Conservation (phyloP, 2,888 invertebrate genomes). For the Drosophila nigricruria region DNA sequence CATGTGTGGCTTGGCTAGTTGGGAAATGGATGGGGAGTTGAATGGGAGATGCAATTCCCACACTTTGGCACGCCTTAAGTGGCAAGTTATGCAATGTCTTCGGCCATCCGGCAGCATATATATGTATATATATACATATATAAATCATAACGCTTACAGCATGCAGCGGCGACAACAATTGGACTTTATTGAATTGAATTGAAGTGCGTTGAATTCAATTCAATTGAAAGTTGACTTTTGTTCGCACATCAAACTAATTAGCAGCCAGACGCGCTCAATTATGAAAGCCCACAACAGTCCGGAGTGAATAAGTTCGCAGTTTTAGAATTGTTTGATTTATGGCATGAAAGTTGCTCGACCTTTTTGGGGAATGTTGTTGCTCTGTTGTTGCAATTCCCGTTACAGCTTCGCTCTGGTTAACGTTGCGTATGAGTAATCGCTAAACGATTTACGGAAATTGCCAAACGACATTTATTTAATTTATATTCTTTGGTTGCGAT, state of each 20-base stretch:
- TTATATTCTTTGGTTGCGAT: conserved; percentile 23
- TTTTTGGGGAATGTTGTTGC: conserved; percentile 34
- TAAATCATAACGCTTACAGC: conserved; percentile 38
- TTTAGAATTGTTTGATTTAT: conserved; percentile 62
- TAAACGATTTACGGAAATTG: conserved; percentile 52
- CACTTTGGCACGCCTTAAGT: conserved; percentile 43
- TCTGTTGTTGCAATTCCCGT: conserved; percentile 18
- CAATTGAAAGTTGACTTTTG: conserved; percentile 50
- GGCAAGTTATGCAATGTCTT: conserved; percentile 48
- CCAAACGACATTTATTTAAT: conserved; percentile 49
- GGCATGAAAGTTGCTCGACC: conserved; percentile 66
- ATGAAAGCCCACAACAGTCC: conserved; percentile 19
- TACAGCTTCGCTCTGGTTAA: conserved; percentile 35
- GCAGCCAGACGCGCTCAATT: conserved; percentile 49
- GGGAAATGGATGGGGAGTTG: conserved; percentile 8
- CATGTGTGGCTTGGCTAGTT: conserved; percentile 22
- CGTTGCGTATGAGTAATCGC: conserved; percentile 63
- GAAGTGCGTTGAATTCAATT: conserved; percentile 34
- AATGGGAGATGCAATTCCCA: conserved; percentile 27
- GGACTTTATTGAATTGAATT: conserved; percentile 35
- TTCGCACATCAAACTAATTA: conserved; percentile 63
- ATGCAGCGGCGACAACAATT: conserved; percentile 23
- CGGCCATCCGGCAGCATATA: conserved; percentile 4
- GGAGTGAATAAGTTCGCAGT: conserved; percentile 27
- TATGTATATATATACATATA: no score